These are phyloP conservation scores for Eleginops maclovinus DNA, from an alignment of 2,113 vertebrate species.

Conservation along the genomic window DNA sequence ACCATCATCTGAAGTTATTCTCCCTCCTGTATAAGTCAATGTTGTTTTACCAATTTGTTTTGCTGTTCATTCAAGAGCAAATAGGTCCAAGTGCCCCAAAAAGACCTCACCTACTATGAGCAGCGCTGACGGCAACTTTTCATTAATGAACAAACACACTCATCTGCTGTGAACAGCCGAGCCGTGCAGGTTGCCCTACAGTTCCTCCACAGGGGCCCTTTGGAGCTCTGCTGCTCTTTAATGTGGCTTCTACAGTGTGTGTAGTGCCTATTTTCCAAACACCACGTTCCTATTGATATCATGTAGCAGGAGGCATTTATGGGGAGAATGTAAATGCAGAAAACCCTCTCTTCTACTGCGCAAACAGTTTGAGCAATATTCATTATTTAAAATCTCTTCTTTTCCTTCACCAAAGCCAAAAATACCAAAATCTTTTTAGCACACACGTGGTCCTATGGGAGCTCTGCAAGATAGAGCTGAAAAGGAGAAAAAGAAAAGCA, in stretches of 20 bases:
- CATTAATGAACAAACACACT: constrained; percentile 37
- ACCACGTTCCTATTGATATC: constrained; percentile 65
- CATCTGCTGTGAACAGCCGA: constrained; percentile 44
- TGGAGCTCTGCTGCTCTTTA: constrained; percentile 66
- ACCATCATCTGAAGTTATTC: constrained; percentile 14
- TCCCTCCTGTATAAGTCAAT: constrained; percentile 38
- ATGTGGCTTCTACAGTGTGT: constrained; percentile 61
- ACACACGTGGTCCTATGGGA: constrained; percentile 65
- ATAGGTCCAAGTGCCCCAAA: constrained; percentile 8
- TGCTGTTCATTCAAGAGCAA: constrained; percentile 35
- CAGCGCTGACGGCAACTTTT: constrained; percentile 47
- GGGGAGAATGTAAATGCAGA: constrained; percentile 66
- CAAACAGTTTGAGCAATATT: constrained; percentile 73
- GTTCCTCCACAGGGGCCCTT: constrained; percentile 64
- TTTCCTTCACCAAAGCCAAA: constrained; percentile 66
- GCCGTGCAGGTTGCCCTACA: constrained; percentile 52
- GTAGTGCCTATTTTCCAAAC: constrained; percentile 66
- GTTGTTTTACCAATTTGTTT: constrained; percentile 31
- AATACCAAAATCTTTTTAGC: constrained; percentile 60
- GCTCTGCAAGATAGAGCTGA: constrained; percentile 42
- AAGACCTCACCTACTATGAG: constrained; percentile 36
- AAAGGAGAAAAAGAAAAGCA: constrained; percentile 60
- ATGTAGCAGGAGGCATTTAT: constrained; percentile 65
- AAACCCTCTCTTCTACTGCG: constrained; percentile 14
- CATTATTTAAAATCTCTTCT: constrained; percentile 68